Base-by-base conservation (phyloP, 2,888 invertebrate species). In the Orthonevra nobilis region DNA sequence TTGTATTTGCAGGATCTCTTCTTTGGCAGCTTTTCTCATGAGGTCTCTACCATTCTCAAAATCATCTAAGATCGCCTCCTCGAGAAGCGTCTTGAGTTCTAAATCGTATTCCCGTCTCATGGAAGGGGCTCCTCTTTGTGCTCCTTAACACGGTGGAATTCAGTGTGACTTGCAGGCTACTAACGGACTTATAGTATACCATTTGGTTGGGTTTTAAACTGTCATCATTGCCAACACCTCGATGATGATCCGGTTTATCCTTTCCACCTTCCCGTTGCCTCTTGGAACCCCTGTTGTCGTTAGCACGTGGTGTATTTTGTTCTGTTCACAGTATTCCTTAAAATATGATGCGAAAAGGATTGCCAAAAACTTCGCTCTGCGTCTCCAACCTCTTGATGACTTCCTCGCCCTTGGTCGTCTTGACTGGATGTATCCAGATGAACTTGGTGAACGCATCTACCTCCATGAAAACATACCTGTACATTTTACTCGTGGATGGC, bases 191-290 rank as follows among this genome's bases (percentile, higher is more conserved):
- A 52, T 19, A 0, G 36, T 30, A 44, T 3, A 36, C 36, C 36
- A 36, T 36, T 36, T 36, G 3, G 48, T 6, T 26, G 12, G 4
- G 6, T 48, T 0, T 52, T 34, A n/a, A n/a, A n/a, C n/a, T n/a
- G n/a, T n/a, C n/a, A n/a, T n/a, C n/a, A n/a, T 52, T 1, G 52
- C 28, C 10, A 60, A 15, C n/a, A 46, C 23, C 10, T 28, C 20
- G n/a, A 60, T 46, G 9, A 87, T 83, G 2, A 77, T 84, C 4
- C 83, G 64, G 69, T 87, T 85, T 0, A 85, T 69, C 3, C 85
- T 74, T 44, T 87, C 85, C 0, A 85, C 85, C 63, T 87, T 87
- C 0, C 87, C 86, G 64, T 88, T 87, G 7, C 30, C 32, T 52
- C 54, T 48, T n/a, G 56, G 19, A 7, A 42, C 23, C 30, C 58